phyloP scores from a whole-genome alignment of 2,797 vertebrate genomes.

The Anguilla anguilla region DNA sequence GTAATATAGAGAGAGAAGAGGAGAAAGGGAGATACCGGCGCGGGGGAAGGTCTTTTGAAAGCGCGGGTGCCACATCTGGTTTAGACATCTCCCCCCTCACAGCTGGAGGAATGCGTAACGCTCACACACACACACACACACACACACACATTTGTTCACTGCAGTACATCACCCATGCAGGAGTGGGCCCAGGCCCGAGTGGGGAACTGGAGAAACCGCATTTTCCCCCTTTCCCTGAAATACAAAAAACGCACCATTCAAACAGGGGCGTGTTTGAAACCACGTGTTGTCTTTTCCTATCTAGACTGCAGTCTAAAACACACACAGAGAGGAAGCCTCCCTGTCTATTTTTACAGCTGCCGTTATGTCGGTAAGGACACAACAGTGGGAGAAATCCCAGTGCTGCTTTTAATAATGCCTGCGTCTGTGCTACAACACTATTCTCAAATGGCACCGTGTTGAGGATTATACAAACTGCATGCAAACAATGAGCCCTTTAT shows the following conservation, averaged over 20 bases:
- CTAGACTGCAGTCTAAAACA: background rate
- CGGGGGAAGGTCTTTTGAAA: background rate
- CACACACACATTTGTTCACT: background rate
- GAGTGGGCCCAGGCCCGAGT: background rate
- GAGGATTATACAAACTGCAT: background rate
- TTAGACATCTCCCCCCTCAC: conserved; percentile 21
- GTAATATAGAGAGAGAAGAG: background rate
- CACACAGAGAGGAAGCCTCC: background rate
- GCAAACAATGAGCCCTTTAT: background rate
- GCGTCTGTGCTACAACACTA: background rate
- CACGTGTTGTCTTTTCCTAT: background rate
- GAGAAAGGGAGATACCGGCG: background rate
- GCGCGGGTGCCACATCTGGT: conserved; percentile 15
- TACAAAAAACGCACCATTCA: background rate
- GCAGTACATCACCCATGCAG: background rate
- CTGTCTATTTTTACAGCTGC: conserved; percentile 1
- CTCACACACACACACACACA: background rate
- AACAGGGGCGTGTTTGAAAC: background rate
- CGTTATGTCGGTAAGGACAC: background rate
- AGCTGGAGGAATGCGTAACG: background rate
- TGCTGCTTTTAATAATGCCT: background rate
- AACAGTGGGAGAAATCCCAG: background rate
- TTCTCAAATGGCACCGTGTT: background rate
- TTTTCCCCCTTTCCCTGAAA: background rate
- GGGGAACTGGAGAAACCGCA: conserved; percentile 20